Evolutionary conservation across 2,888 invertebrate genomes (phyloP).

Genomic region (Thecocarcelia acutangulata): DNA sequence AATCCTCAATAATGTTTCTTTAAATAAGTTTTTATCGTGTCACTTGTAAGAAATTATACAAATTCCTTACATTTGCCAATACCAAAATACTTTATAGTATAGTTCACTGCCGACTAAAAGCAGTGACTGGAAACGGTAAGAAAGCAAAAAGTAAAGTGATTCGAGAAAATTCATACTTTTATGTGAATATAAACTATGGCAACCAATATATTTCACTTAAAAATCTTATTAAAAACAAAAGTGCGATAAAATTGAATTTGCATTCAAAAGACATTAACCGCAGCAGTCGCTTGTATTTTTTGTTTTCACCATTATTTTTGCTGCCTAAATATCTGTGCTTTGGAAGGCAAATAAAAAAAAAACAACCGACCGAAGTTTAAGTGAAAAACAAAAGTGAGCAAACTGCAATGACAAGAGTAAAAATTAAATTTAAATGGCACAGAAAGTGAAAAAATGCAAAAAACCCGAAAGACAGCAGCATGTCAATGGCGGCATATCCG

Average conservation of each 20-base stretch:
- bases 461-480: constrained; percentile 66
- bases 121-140: neutral
- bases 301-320: constrained; percentile 44
- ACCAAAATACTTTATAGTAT: constrained; percentile 28
- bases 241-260: constrained; percentile 77
- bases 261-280: constrained; percentile 80
- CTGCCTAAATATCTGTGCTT: constrained; percentile 58
- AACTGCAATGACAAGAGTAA: constrained; percentile 72
- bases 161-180: constrained; percentile 32
- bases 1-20: constrained; percentile 69
- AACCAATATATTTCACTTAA: constrained; percentile 66
- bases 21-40: constrained; percentile 69
- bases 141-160: constrained; percentile 27
- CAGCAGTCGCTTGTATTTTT: constrained; percentile 76
- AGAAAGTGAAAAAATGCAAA: constrained; percentile 72
- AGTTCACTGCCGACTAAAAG: neutral
- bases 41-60: constrained; percentile 63
- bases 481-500: constrained; percentile 68
- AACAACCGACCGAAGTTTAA: constrained; percentile 48
- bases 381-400: constrained; percentile 45
- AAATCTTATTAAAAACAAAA: constrained; percentile 79
- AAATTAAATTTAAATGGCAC: constrained; percentile 74
- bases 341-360: constrained; percentile 28
- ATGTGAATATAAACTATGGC: constrained; percentile 37
- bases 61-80: constrained; percentile 28